These are phyloP conservation scores for Ametastegia equiseti DNA, from an alignment of 2,888 invertebrate species.

Conservation along the genomic window DNA sequence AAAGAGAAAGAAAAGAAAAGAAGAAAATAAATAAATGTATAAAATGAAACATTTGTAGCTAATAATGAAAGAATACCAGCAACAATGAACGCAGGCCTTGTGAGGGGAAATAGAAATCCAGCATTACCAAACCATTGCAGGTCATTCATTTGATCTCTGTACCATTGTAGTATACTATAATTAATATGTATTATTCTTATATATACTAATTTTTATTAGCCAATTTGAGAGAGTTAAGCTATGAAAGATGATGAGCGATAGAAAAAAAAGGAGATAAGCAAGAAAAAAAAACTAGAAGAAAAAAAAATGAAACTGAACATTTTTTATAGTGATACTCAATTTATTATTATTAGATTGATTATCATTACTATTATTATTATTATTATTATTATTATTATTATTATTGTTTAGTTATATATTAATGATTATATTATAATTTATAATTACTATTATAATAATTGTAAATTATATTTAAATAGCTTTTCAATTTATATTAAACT, in stretches of 20 bases:
- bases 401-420: slow-evolving; percentile 37
- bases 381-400: slow-evolving; percentile 54
- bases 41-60: too few relatives aligned
- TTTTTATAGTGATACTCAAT: slow-evolving; percentile 65
- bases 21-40: neutral
- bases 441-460: slow-evolving; percentile 55
- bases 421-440: slow-evolving; percentile 54
- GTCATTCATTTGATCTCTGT: slow-evolving; percentile 73
- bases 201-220: slow-evolving; percentile 70
- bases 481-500: slow-evolving; percentile 50
- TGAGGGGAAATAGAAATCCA: slow-evolving; percentile 57
- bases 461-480: slow-evolving; percentile 46
- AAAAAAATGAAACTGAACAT: slow-evolving; percentile 52
- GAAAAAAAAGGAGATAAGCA: neutral
- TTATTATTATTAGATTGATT: slow-evolving; percentile 58
- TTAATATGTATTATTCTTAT: slow-evolving; percentile 69
- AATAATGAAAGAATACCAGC: neutral
- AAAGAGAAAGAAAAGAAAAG: neutral
- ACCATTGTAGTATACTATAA: slow-evolving; percentile 68
- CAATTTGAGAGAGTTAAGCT: slow-evolving; percentile 60
- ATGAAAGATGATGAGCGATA: slow-evolving; percentile 25
- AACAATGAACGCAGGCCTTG: slow-evolving; percentile 22
- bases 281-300: slow-evolving; percentile 49
- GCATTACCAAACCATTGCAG: slow-evolving; percentile 72
- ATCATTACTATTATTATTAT: slow-evolving; percentile 59